Evolutionary conservation across 2,888 invertebrate genomes (phyloP), one percentile per base, ranked within the genome.

Genomic region (Caenorhabditis panamensis): DNA sequence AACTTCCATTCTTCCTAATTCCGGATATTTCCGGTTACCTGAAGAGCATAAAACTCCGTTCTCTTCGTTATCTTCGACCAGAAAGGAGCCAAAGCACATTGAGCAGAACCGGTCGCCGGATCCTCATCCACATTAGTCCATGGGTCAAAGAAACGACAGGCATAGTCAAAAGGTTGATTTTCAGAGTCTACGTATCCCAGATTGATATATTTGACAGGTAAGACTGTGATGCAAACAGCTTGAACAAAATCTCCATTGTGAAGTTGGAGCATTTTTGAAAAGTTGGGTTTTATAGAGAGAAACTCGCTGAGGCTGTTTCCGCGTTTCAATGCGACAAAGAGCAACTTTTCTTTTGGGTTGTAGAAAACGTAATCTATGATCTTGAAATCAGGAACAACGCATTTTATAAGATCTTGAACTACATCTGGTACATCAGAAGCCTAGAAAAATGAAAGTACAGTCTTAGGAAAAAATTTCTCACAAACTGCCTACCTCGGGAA

Each of bases 121-220:
- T 92, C 92, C 82, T 92, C 92, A 9, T 88, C 86, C 16, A 92
- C 91, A 41, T 89, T 89, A 56, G 88, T 86, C 92, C 92, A 92
- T 0, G 92, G 92, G n/a, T 92, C 91, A 82, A 92, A 92, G 80
- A 91, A 92, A 47, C 92, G 84, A 18, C 91, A 92, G 0, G 92
- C 84, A 82, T 92, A 92, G 82, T 92, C 92, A 62, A 81, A 88
- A 11, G 75, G 59, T 31, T 61, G 59, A 26, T 84, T 83, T 20
- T 71, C 69, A 1, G 61, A 66, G 58, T 88, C 87, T 4, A 61
- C 68, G 73, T 87, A 89, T 36, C 89, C 89, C 61, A 86, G 81
- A 31, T 69, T 64, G 18, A 51, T 9, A 13, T 59, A 44, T 44
- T 85, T 79, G 24, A 79, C 84, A 9, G 88, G 88, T 0, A 78